phyloP scores from a whole-genome alignment of 2,888 invertebrate genomes.

The Zele albiditarsus region DNA sequence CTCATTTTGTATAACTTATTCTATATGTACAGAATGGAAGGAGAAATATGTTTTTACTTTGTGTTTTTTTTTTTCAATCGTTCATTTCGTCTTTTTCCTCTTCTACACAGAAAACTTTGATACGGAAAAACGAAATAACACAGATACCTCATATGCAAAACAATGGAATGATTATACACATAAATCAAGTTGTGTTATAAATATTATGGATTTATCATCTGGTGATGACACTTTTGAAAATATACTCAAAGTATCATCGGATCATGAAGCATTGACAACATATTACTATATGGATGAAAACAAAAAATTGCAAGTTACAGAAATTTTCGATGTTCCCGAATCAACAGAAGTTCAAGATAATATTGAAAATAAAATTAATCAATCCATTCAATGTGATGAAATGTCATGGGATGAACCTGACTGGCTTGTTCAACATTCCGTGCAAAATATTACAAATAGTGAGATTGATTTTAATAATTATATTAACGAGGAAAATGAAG shows the following conservation, averaged over 20 bases:
- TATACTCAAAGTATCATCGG: slow-evolving; percentile 82
- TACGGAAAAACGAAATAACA: background rate
- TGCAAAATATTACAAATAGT: slow-evolving; percentile 51
- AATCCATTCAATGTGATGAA: slow-evolving; percentile 79
- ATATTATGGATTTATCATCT: slow-evolving; percentile 60
- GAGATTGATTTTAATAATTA: background rate
- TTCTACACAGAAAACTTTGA: background rate
- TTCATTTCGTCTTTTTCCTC: background rate
- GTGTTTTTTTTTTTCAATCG: background rate
- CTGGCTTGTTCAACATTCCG: slow-evolving; percentile 63
- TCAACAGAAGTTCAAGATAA: slow-evolving; percentile 75
- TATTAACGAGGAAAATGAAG: too few relatives aligned
- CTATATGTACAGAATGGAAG: background rate
- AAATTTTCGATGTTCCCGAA: slow-evolving; percentile 91
- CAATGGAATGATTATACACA: slow-evolving; percentile 61
- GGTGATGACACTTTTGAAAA: slow-evolving; percentile 76
- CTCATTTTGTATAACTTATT: background rate
- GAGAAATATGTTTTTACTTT: background rate
- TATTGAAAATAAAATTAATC: slow-evolving; percentile 77
- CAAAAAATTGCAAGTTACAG: slow-evolving; percentile 90
- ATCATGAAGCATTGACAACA: slow-evolving; percentile 91
- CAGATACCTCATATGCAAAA: slow-evolving; percentile 38
- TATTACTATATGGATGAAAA: slow-evolving; percentile 93
- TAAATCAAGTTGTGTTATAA: slow-evolving; percentile 65
- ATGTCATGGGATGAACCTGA: slow-evolving; percentile 73